A percentile compares a stretch with the other conserved stretches of the same genome.
Evolutionary conservation across 2,888 invertebrate genomes (phyloP).

Genomic region (Drosophila suboccidentalis): DNA sequence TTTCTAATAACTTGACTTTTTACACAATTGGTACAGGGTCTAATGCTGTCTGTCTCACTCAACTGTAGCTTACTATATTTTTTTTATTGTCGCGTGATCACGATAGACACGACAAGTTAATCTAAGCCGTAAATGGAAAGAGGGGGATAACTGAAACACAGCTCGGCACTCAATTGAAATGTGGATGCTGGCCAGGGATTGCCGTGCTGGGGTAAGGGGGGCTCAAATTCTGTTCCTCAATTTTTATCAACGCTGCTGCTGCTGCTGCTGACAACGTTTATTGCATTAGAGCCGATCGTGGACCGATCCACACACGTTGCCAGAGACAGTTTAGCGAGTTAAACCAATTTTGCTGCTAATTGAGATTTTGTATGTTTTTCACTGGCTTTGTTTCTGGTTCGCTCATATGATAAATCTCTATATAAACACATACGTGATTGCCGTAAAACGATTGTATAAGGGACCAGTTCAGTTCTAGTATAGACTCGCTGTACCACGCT

Average conservation of each 20-base stretch:
- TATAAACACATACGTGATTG: constrained; percentile 28
- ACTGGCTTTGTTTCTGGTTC: constrained; percentile 18
- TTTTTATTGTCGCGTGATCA: constrained; percentile 58
- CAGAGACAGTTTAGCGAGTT: constrained; percentile 69
- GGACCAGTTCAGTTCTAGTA: constrained; percentile 2
- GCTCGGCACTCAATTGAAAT: constrained; percentile 26
- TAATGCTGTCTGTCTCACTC: neutral
- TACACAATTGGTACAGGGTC: neutral
- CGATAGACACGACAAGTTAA: constrained; percentile 38
- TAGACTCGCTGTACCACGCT: constrained; percentile 17
- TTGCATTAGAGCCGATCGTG: constrained; percentile 47
- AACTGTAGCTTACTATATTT: neutral
- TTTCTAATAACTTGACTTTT: no score
- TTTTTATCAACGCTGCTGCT: constrained; percentile 50
- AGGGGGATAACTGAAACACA: neutral
- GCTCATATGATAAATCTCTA: constrained; percentile 30
- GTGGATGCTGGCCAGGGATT: constrained; percentile 16
- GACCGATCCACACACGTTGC: constrained; percentile 27
- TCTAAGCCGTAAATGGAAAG: constrained; percentile 9
- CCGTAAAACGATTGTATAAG: constrained; percentile 29
- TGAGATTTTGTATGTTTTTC: constrained; percentile 39
- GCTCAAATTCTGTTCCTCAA: constrained; percentile 16
- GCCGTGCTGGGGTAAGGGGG: neutral
- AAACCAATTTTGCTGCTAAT: constrained; percentile 67
- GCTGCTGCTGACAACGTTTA: constrained; percentile 28